Percentiles rank a stretch among this genome's conserved stretches.
Evolutionary conservation across 2,888 invertebrate genomes (phyloP).

Genomic region (Nomada flava): DNA sequence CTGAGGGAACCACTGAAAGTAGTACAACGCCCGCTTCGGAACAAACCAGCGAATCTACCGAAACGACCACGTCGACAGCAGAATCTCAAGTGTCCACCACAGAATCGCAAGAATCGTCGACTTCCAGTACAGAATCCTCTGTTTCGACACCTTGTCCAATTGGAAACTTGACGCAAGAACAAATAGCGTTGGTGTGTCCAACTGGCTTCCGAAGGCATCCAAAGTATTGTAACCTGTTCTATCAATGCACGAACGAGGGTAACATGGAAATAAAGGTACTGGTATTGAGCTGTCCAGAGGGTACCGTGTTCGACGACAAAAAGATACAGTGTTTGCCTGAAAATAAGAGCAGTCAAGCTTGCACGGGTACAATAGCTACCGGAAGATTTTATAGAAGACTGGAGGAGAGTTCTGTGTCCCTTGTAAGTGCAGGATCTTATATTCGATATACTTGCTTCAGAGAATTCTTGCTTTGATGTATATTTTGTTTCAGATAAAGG

Average conservation of each 20-base stretch:
- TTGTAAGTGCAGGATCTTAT: constrained; percentile 85
- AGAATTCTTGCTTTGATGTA: constrained; percentile 7
- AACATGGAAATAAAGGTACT: constrained; percentile 90
- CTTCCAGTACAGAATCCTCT: constrained; percentile 34
- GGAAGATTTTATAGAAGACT: constrained; percentile 86
- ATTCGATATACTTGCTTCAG: neutral
- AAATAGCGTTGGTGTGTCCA: constrained; percentile 91
- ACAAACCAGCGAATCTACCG: constrained; percentile 25
- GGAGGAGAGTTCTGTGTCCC: constrained; percentile 85
- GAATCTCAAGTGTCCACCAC: constrained; percentile 58
- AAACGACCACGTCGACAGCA: constrained; percentile 39
- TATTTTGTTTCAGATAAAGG: constrained; percentile 86
- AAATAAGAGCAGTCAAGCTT: constrained; percentile 86
- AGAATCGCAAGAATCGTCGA: constrained; percentile 33
- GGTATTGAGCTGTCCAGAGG: constrained; percentile 91
- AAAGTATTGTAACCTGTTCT: constrained; percentile 92
- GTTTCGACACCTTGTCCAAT: constrained; percentile 75
- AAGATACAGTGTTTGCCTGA: constrained; percentile 90
- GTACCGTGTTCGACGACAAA: constrained; percentile 90
- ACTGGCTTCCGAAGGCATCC: constrained; percentile 94
- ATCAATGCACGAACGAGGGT: constrained; percentile 90
- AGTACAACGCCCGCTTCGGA: constrained; percentile 32
- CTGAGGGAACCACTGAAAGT: constrained; percentile 30
- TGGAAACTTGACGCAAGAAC: constrained; percentile 88
- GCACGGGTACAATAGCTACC: constrained; percentile 86